Percentiles rank a stretch among this genome's conserved stretches.
These are phyloP conservation scores for Drosophila tripunctata DNA, from an alignment of 2,888 invertebrate genomes.

Conservation along the genomic window DNA sequence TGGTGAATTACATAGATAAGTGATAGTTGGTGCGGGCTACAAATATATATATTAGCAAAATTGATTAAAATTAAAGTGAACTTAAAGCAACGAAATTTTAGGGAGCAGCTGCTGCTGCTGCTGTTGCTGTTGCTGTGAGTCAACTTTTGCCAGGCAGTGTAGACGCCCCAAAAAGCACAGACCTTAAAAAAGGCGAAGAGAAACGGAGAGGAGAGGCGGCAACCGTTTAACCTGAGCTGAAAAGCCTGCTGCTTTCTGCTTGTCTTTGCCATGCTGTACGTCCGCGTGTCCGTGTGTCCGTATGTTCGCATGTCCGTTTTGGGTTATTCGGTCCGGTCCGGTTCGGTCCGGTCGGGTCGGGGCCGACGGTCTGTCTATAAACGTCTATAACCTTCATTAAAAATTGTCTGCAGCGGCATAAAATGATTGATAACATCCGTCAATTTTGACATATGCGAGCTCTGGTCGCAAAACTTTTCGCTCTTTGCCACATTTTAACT, in stretches of 20 bases:
- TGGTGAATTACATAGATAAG: background rate
- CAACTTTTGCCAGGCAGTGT: slow-evolving; percentile 13
- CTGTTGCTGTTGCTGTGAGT: slow-evolving; percentile 8
- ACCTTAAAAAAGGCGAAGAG: background rate
- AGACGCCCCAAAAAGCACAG: slow-evolving; percentile 28
- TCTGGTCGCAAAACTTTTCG: slow-evolving; percentile 39
- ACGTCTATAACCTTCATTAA: slow-evolving; percentile 78
- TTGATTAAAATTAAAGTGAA: background rate
- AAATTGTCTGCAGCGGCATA: slow-evolving; percentile 78
- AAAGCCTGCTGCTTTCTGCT: slow-evolving; percentile 25
- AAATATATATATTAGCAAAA: background rate
- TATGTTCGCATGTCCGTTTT: slow-evolving; percentile 38
- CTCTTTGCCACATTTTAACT: background rate
- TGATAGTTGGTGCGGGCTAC: background rate
- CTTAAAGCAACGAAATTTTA: background rate
- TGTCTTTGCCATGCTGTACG: slow-evolving; percentile 9
- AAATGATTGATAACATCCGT: slow-evolving; percentile 80
- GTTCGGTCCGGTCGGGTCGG: background rate
- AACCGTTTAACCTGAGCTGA: slow-evolving; percentile 48
- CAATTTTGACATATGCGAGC: slow-evolving; percentile 78
- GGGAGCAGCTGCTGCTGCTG: slow-evolving; percentile 12
- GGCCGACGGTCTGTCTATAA: slow-evolving; percentile 60
- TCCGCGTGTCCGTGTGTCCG: slow-evolving; percentile 25
- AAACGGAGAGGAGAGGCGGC: background rate
- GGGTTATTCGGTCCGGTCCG: slow-evolving; percentile 6